A percentile compares a stretch with the other conserved stretches of the same genome.
Conservation (phyloP, 2,888 invertebrate species). For the Baronia brevicornis region DNA sequence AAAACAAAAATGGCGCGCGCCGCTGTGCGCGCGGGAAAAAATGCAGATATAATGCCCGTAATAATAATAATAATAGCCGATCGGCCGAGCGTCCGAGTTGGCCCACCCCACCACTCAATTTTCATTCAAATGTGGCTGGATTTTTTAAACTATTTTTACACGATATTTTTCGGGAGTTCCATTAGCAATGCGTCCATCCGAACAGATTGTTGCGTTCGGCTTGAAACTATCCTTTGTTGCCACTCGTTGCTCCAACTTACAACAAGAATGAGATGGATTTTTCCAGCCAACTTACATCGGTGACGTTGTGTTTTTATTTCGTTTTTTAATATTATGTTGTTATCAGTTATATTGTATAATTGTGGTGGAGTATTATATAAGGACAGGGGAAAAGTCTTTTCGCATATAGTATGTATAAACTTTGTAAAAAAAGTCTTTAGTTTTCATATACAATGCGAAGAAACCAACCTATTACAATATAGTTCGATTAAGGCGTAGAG, state of each 20-base stretch:
- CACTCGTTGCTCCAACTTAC: conserved; percentile 9
- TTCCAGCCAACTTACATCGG: too few relatives aligned
- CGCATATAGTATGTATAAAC: too few relatives aligned
- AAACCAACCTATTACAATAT: too few relatives aligned
- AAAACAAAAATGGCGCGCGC: conserved; percentile 64
- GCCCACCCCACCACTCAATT: conserved; percentile 66
- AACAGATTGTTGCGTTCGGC: conserved; percentile 44
- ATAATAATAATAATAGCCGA: conserved; percentile 74
- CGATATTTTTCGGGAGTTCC: conserved; percentile 71
- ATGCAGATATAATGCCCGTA: conserved; percentile 74
- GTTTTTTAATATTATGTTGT: too few relatives aligned
- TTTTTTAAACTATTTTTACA: conserved; percentile 61
- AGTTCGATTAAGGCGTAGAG: too few relatives aligned
- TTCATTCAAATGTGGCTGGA: conserved; percentile 71
- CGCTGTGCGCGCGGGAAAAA: conserved; percentile 67
- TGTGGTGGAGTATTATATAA: too few relatives aligned
- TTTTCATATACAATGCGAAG: too few relatives aligned
- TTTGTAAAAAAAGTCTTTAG: too few relatives aligned
- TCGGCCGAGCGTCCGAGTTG: conserved; percentile 51
- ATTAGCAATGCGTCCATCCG: conserved; percentile 62
- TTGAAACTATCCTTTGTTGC: conserved; percentile 11
- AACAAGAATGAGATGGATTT: conserved; percentile 8
- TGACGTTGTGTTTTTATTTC: too few relatives aligned
- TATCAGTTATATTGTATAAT: too few relatives aligned
- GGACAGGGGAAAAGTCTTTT: too few relatives aligned